Base-by-base conservation (phyloP, 1,140 invertebrate species). In the Philopotamus ludificatus region DNA sequence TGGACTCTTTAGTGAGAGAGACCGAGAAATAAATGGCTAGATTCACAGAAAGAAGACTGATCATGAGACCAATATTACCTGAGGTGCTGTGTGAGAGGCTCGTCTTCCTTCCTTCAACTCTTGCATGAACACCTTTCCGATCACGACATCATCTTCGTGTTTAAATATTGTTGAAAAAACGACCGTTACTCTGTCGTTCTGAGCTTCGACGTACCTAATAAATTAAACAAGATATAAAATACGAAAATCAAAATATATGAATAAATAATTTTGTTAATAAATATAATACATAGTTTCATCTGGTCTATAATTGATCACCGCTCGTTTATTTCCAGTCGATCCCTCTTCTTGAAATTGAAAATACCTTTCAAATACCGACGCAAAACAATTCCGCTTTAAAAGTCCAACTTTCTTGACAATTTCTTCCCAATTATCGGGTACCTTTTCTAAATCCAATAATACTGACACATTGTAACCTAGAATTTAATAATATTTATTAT, bases 291-390 rank as follows among this genome's bases (percentile, higher is more conserved):
- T 87, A 54, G 97, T 99, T 84, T 99, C 97, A 86, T 99, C 95
- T 78, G 97, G 95, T 75, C 97, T 85, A 78, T 99, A 99, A 79
- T 98, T 93, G 76, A 99, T 98, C 59, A 99, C 94, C 63, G 97
- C 97, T 75, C 94, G 85, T 77, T 95, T 93, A 67, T 97, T 90
- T 8, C 91, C 89, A 75, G 95, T 89, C 74, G 91, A 87, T 1
- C 92, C 93, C 71, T 90, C 86, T 77, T 96, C 94, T 85, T 99
- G 97, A 78, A 95, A 96, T 76, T 97, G 89, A 81, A 99, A 99
- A 83, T 99, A 99, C 75, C 98, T 98, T 81, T 99, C 95, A 83
- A 99, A 99, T 28, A 99, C 96, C 41, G 97, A 98, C 15, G 97
- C 97, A 82, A 99, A 99, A 81, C 97, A 99, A 80, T 99, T 97